Base-by-base conservation (phyloP, 2,797 vertebrate species). In the Momotus momota region DNA sequence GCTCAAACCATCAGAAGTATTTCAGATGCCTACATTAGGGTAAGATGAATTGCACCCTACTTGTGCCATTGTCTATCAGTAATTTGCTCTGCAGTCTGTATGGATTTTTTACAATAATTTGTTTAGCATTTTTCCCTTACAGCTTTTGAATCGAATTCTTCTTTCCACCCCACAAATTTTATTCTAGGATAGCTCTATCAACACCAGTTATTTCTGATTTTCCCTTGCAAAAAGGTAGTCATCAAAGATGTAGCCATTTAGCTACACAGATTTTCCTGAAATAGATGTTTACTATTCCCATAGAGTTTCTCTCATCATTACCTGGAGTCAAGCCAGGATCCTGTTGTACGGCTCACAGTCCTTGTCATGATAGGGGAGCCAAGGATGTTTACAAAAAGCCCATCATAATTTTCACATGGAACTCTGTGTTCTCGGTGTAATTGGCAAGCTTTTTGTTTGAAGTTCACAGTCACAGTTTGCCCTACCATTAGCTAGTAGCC, bases 391-490 rank as follows among this genome's bases (percentile, higher is more conserved):
- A 94, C 82, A 75, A 88, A 96, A 94, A 94, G 58, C 65, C 61
- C 51, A 72, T 74, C 64, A 55, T 52, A 93, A 96, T 96, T 96
- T 96, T 91, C 85, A 60, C 89, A 75, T 90, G 87, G 94, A 96
- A 95, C 94, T 96, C 69, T 79, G 57, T 90, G 95, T 96, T 94
- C 96, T 91, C 89, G 73, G 38, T 75, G 65, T 91, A 95, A 94
- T 91, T 94, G 93, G 85, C 85, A 95, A 81, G 82, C 93, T 96
- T 96, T 96, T 88, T 38, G 33, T 62, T 89, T 92, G 89, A 84
- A 65, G 72, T 86, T 96, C 93, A 67, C 57, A 75, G 75, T 40
- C 0, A 0, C 75, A 54, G 77, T 78, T 93, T 88, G 87, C 70
- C 85, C 89, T 86, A 4, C 82, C 73, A 91, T 94, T 95, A 94